Evolutionary conservation across 1,140 invertebrate genomes (phyloP), one percentile per base, ranked within the genome.

Genomic region (Dreissena polymorpha): DNA sequence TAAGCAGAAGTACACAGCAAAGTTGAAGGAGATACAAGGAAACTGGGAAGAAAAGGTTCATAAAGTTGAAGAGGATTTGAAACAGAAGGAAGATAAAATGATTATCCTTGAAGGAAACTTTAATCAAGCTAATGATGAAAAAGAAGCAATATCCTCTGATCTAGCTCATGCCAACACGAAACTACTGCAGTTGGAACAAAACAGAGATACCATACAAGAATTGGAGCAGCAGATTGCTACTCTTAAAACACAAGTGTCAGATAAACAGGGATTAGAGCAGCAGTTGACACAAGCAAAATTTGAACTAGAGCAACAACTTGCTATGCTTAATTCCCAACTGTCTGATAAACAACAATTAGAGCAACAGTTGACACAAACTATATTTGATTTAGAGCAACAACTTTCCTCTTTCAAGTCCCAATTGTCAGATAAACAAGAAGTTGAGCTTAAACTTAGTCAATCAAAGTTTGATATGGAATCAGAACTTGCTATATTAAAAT

Each of bases 141-240:
- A 91, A 65, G 89, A 89, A 64, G 88, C 83, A 12, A 77, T 91
- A 21, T 86, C 88, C n/a, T 73, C 80, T 27, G 90, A 91, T 72
- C 82, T 91, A 50, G 80, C 86, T 70, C 83, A 87, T 55, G 89
- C 89, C n/a, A 91, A 91, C 64, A 91, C 90, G 0, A 88, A 89
- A 57, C 79, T 91, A 3, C 72, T 90, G 18, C 89, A 91, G 60
- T 57, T 91, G 13, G 84, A 91, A 60, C 89, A 90, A 71, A 86
- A 76, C 25, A 85, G 85, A 69, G 84, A 86, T 16, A 90, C 88
- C 18, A 88, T 90, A 23, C 64, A 86, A 60, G 89, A 91, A 70
- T 74, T 91, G 51, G 90, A 90, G 78, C 73, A 83, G 69, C 84
- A 86, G 74, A 71, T 91, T 10, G 50, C 86, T 67, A 80, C 89